Percentiles rank a stretch among this genome's conserved stretches.
phyloP scores from a whole-genome alignment of 2,797 vertebrate genomes.

The Oreortyx pictus region DNA sequence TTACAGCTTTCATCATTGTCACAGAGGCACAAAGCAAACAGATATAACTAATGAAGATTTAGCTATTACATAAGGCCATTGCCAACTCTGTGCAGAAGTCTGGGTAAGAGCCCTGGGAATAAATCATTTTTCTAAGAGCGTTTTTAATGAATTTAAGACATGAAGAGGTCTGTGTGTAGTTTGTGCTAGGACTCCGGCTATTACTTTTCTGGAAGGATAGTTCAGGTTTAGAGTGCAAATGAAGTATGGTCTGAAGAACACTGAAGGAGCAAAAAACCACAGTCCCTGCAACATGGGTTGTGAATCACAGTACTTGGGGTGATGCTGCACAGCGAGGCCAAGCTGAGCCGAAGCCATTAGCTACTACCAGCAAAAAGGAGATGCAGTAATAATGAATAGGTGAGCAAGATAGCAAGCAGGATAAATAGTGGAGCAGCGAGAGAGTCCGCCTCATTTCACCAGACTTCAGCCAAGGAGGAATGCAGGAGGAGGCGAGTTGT shows the following conservation, averaged over 20 bases:
- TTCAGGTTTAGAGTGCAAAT: background rate
- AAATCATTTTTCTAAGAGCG: background rate
- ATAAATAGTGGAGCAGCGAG: background rate
- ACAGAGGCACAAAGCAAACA: conserved; percentile 56
- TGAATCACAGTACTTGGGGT: rapidly evolving
- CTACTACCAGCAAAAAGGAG: background rate
- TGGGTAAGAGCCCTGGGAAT: conserved; percentile 16
- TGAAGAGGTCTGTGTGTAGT: background rate
- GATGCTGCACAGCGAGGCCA: background rate
- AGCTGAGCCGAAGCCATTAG: background rate
- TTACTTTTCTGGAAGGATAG: background rate
- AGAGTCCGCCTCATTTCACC: background rate
- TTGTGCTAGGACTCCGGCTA: background rate
- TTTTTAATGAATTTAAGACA: conserved; percentile 1
- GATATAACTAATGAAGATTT: conserved; percentile 65
- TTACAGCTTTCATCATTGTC: conserved; percentile 66
- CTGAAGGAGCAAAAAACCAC: background rate
- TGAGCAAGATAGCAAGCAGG: background rate
- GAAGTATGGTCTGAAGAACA: background rate
- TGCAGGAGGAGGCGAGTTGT: background rate
- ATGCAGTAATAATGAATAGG: background rate
- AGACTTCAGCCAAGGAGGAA: background rate
- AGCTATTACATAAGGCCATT: conserved; percentile 40
- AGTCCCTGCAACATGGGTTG: rapidly evolving
- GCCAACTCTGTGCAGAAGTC: background rate